Evolutionary conservation across 2,888 invertebrate genomes (phyloP).

Genomic region (Aricia artaxerxes): DNA sequence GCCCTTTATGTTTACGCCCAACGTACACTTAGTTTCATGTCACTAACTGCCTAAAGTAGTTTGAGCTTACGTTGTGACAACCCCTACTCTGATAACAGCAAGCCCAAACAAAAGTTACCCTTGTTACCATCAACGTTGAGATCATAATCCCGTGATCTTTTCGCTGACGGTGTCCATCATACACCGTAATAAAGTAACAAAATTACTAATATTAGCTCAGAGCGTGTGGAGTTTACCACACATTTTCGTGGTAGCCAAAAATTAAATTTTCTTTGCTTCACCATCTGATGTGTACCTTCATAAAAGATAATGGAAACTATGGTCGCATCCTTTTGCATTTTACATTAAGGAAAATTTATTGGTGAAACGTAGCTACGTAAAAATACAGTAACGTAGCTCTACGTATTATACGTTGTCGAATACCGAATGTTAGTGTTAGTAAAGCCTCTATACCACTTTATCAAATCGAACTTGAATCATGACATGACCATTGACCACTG

Average conservation of each 20-base stretch:
- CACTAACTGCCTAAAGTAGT: slow-evolving; percentile 22
- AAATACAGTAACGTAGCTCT: no score
- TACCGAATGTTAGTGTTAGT: no score
- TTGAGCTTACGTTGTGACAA: background rate
- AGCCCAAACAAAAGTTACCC: background rate
- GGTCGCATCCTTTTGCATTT: background rate
- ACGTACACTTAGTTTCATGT: background rate
- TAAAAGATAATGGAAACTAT: slow-evolving; percentile 7
- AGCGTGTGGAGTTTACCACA: background rate
- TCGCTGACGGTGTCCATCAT: slow-evolving; percentile 23
- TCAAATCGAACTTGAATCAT: no score
- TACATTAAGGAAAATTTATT: background rate
- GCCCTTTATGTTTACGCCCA: background rate
- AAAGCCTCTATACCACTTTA: no score
- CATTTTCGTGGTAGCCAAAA: slow-evolving; percentile 5
- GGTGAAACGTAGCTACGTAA: no score
- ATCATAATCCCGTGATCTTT: background rate
- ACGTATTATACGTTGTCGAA: no score
- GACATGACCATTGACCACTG: no score
- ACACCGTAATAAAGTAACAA: slow-evolving; percentile 27
- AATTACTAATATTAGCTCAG: slow-evolving; percentile 4
- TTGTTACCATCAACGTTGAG: background rate
- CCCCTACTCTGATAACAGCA: background rate
- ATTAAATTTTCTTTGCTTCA: slow-evolving; percentile 6
- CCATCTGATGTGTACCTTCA: background rate